These are phyloP conservation scores for Lamellibrachia luymesi DNA, from an alignment of 1,140 invertebrate species.

Conservation along the genomic window DNA sequence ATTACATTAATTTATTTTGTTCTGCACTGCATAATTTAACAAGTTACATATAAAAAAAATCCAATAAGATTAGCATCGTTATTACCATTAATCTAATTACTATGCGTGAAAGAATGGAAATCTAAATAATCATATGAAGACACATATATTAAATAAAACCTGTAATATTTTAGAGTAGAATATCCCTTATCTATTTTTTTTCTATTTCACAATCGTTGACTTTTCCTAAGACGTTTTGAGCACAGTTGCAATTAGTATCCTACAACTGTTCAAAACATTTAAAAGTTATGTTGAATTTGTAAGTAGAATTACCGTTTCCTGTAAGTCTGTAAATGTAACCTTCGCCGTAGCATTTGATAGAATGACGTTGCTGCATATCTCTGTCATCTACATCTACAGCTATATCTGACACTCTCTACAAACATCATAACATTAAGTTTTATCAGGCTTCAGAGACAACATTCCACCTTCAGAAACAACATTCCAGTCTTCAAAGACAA, in stretches of 20 bases:
- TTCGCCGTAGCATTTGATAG: slow-evolving; percentile 65
- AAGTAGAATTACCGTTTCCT: slow-evolving; percentile 43
- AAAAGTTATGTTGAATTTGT: background rate
- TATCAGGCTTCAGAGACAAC: slow-evolving; percentile 34
- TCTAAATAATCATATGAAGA: background rate
- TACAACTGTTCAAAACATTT: background rate
- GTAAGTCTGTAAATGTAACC: slow-evolving; percentile 59
- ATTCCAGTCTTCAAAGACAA: slow-evolving; percentile 31
- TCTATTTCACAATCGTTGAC: background rate
- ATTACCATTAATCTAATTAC: background rate
- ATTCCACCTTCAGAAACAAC: slow-evolving; percentile 54
- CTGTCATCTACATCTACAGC: slow-evolving; percentile 43
- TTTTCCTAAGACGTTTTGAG: slow-evolving; percentile 27
- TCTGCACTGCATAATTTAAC: background rate
- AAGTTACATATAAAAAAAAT: background rate
- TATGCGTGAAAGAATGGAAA: background rate
- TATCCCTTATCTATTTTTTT: slow-evolving; percentile 19
- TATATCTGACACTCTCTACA: slow-evolving; percentile 56
- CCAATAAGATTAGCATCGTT: no score
- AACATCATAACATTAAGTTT: background rate
- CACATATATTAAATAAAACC: no score
- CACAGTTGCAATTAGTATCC: slow-evolving; percentile 32
- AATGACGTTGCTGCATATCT: slow-evolving; percentile 58
- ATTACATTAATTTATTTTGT: background rate
- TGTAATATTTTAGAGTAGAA: no score